Base-by-base conservation (phyloP, 2,797 vertebrate genomes). In the Spea hammondii region DNA sequence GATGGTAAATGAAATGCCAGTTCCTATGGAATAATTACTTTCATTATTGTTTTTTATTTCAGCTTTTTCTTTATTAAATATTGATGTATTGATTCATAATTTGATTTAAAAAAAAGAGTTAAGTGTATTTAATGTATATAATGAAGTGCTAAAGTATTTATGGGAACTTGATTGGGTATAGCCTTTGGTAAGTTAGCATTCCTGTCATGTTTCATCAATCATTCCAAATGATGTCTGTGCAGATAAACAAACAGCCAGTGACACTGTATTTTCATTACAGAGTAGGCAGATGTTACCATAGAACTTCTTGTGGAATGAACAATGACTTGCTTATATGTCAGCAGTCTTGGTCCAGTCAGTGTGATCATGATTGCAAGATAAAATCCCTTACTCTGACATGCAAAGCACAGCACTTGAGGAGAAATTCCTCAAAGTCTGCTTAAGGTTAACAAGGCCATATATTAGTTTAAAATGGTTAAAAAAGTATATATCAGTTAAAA, bases 361-460 rank as follows among this genome's bases (percentile, higher is more conserved):
- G 44, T 10, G 14, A 72, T 66, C 9, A 55, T 44, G 32, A 44
- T 71, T 72, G 13, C 50, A 44, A 57, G 60, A 57, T 78, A 44
- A 66, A 66, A 72, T 72, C 13, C 4, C 49, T 70, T 44, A 51
- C 53, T 45, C 46, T 55, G 9, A 62, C 51, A 49, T 48, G 53
- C 50, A 78, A 49, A 49, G 72, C 66, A 66, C 57, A 72, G 12
- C 48, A 50, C 62, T 59, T 65, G 73, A 48, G 54, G 70, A 32
- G 72, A 51, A 8, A 79, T 78, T 55, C 55, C 72, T 78, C 77
- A 78, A 59, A 72, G 14, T 72, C 64, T 46, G 14, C 76, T 71
- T 67, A 72, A 79, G 70, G 54, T 72, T 73, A 79, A 68, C 64
- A 67, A 73, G 70, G 8, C 57, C 70, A 79, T 79, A 57, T 45